Base-by-base conservation (phyloP, 2,113 vertebrate genomes). In the Tringa solitaria region DNA sequence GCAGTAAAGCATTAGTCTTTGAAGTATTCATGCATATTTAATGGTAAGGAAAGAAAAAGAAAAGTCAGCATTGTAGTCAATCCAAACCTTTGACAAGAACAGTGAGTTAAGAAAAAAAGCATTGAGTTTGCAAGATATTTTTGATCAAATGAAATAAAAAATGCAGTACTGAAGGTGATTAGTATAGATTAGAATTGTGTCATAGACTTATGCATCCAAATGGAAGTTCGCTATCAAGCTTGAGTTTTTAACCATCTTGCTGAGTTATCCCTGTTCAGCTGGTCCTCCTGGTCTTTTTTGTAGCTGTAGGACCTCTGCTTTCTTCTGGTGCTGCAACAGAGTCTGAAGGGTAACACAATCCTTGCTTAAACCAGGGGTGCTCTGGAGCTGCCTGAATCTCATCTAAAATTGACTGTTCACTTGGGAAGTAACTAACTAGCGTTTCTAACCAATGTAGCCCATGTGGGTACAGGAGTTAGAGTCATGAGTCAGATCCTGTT, bases 21-120 rank as follows among this genome's bases (percentile, higher is more conserved):
- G 76, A 90, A 90, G 54, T 94, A 30, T 76, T 97, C 91, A 70
- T 95, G 68, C 84, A 70, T 96, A 75, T 94, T 96, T 95, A 93
- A 75, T 74, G n/a, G 54, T 1, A 86, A 65, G 70, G 45, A 43
- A 79, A 59, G 67, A 56, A 93, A 59, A 61, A 60, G 64, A 85
- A 59, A 57, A 61, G 80, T 84, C 90, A 57, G 63, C 69, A 6
- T 39, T 79, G 65, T 8, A 87, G 51, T 68, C 56, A 61, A 5
- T 68, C 73, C 87, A 95, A 94, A 60, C 68, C 67, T 92, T 57
- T 70, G 54, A 64, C 64, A 88, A 73, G 68, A 89, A 80, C n/a
- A 45, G 17, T 5, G 72, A 94, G 68, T 60, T 70, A 24, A 78
- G 56, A 32, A 45, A 24, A 28, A 84, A 57, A 72, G 21, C 60